Evolutionary conservation across 2,113 vertebrate species (phyloP), one percentile per base, ranked within the genome.

Genomic region (Vidua macroura): DNA sequence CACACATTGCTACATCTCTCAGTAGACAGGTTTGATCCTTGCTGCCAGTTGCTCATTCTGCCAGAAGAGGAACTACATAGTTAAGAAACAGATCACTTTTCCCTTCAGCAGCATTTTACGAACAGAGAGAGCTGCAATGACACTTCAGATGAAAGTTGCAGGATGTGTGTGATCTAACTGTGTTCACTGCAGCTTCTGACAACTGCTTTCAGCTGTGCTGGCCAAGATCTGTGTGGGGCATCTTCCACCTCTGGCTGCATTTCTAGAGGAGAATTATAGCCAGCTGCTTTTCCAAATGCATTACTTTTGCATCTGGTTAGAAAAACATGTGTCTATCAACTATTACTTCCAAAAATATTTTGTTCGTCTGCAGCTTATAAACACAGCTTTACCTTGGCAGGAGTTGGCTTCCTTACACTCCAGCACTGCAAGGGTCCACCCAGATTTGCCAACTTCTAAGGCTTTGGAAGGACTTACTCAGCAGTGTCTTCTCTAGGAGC

Each of bases 91-190:
- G 35, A 56, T 22, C 13, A 21, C 37, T 77, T 88, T 56, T 66
- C 4, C 27, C 15, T 13, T 15, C 44, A 44, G 12, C 31, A 53
- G 19, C 2, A 9, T 66, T 73, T 77, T 58, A 53, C 37, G 68
- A 48, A 62, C n/a, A 85, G 62, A 78, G 30, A 59, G 35, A 72
- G 35, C n/a, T 21, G 55, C 78, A 68, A 24, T 6, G 2, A 43
- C 8, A 2, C 5, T 18, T 56, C 27, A 31, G 4, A 11, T 44
- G 67, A 73, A 75, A 83, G 44, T 3, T 49, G 30, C 27, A 41
- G 18, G 35, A n/a, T 2, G 1, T 18, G 12, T 31, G 22, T 46
- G 48, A 60, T 48, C 49, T 2, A 7, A 33, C 35, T 3, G 0
- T 8, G 6, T 44, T 76, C 88, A 79, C 39, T 93, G 58, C 52